Base-by-base conservation (phyloP, 2,113 vertebrate species). In the Cyanistes caeruleus region DNA sequence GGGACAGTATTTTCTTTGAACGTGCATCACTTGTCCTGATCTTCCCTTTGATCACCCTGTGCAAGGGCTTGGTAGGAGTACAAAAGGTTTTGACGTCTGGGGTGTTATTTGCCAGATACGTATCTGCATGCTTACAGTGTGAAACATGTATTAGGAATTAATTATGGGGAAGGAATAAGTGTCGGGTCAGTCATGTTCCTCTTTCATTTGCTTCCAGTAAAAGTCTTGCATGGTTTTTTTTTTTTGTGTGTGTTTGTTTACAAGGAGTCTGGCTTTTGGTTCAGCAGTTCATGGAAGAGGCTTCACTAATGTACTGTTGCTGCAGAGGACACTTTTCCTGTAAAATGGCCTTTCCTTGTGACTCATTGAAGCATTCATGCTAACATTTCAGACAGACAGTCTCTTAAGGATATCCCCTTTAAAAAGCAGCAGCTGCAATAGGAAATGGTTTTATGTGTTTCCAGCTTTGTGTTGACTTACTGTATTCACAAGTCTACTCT, bases 381-480 rank as follows among this genome's bases (percentile, higher is more conserved):
- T 96, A 89, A 68, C 0, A 16, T 67, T 83, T 94, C 92, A 94
- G 96, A 95, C 96, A 96, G 94, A 93, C 85, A 68, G 90, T 93
- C 95, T 95, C 92, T 72, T 95, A 96, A 96, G 95, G 96, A 97
- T 97, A 96, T 96, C 96, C 95, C 93, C 62, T 96, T 94, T 78
- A 93, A 92, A 96, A 97, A 87, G 93, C 86, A 96, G 87, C 94
- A 95, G 92, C 95, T 96, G 90, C 80, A 92, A 82, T 96, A 96
- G 96, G 96, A 97, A 97, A 96, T 89, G 89, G 83, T 95, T 96
- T 97, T 93, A 95, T 96, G 93, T 96, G 88, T 84, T 96, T 97
- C 96, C 95, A 96, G n/a, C 88, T 95, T 93, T 94, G 56, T 94
- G 92, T 92, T 94, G 90, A 84, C 86, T 96, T 94, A 48, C 79